Conservation (phyloP, 2,797 vertebrate species). For the Onychomys leucogaster region DNA sequence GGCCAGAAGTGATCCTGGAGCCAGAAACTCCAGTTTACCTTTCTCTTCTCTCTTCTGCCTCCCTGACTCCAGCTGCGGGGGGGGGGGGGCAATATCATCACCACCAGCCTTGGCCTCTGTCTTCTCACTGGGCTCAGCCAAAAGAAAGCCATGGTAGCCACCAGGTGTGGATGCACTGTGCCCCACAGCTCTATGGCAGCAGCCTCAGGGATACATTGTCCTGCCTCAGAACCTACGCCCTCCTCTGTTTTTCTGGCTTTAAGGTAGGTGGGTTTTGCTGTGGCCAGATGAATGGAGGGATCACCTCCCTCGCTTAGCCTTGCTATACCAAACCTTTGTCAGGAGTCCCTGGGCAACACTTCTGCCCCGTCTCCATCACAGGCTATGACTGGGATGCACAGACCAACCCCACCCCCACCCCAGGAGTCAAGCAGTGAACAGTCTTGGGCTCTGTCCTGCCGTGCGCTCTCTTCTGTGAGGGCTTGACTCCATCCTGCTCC, state of each 20-base stretch:
- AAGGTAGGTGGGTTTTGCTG: background rate
- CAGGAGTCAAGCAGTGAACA: background rate
- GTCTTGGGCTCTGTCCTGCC: background rate
- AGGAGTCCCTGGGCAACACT: no score
- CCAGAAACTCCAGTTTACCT: background rate
- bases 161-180: accelerated
- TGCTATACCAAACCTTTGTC: background rate
- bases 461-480: no score
- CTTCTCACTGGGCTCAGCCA: background rate
- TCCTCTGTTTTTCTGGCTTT: background rate
- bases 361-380: background rate
- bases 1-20: background rate
- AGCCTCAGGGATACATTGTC: accelerated
- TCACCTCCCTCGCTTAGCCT: background rate
- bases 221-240: background rate
- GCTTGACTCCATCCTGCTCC: background rate
- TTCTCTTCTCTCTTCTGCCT: background rate
- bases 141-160: accelerated
- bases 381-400: background rate
- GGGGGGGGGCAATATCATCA: accelerated
- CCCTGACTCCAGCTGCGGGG: background rate
- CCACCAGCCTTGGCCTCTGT: background rate
- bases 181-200: accelerated
- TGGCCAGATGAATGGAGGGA: background rate
- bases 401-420: background rate